phyloP scores from a whole-genome alignment of 2,888 invertebrate species.

The Amblyjoppa proteus region DNA sequence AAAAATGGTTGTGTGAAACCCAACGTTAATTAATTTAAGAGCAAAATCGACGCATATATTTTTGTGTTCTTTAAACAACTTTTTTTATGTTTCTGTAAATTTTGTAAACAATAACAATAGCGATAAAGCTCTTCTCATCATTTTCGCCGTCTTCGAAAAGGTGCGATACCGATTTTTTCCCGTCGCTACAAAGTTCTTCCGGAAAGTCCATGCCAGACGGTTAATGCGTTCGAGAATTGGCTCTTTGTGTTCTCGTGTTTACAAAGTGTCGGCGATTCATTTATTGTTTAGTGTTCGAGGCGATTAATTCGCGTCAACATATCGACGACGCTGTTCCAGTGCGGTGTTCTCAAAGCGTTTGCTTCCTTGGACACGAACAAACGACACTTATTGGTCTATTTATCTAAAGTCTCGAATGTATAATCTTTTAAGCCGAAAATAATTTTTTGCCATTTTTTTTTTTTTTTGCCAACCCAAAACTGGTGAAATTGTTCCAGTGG shows the following conservation, averaged over 20 bases:
- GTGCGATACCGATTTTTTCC: not conserved
- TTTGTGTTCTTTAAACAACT: too few relatives aligned
- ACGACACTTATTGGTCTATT: too few relatives aligned
- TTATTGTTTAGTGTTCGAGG: slow-evolving; percentile 45
- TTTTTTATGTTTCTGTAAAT: too few relatives aligned
- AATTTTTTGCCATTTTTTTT: not conserved
- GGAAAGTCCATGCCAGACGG: slow-evolving; percentile 2
- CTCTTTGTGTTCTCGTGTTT: not conserved
- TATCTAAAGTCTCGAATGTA: too few relatives aligned
- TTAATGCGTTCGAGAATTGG: not conserved
- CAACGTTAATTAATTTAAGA: too few relatives aligned
- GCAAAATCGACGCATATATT: too few relatives aligned
- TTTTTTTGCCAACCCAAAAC: not conserved
- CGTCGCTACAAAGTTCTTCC: not conserved
- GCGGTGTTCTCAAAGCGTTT: too few relatives aligned
- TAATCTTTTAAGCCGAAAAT: not conserved
- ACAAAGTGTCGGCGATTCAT: slow-evolving; percentile 12
- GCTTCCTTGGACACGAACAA: too few relatives aligned
- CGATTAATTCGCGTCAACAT: slow-evolving; percentile 44
- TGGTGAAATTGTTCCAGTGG: not conserved
- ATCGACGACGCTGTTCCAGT: too few relatives aligned
- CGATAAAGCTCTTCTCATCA: too few relatives aligned
- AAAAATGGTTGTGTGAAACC: not conserved
- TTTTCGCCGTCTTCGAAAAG: not conserved
- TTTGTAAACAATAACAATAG: too few relatives aligned